These are phyloP conservation scores for Latheticus oryzae DNA, from an alignment of 2,888 invertebrate genomes.

Conservation along the genomic window DNA sequence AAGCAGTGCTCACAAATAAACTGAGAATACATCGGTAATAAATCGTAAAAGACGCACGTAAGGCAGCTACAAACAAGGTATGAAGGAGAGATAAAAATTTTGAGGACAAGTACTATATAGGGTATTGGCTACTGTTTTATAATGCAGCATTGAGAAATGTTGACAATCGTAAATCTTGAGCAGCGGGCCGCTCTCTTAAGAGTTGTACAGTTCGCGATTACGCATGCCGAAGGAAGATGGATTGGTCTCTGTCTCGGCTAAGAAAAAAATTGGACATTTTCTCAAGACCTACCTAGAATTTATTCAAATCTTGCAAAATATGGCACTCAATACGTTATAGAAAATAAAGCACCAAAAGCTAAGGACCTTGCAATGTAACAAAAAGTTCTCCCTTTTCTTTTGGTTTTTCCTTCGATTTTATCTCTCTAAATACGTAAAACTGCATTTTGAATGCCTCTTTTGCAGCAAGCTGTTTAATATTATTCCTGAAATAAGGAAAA, in stretches of 20 bases:
- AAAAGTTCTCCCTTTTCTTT: too few relatives aligned
- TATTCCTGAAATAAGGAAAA: too few relatives aligned
- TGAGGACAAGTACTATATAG: conserved; percentile 66
- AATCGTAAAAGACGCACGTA: conserved; percentile 60
- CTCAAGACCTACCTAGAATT: too few relatives aligned
- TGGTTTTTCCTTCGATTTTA: too few relatives aligned
- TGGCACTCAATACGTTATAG: too few relatives aligned
- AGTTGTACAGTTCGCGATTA: conserved; percentile 38
- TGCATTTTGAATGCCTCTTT: too few relatives aligned
- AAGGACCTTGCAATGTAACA: too few relatives aligned
- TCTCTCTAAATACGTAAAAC: too few relatives aligned
- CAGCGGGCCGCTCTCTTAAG: conserved; percentile 40
- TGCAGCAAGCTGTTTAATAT: too few relatives aligned
- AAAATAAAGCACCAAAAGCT: too few relatives aligned
- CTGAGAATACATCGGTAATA: conserved; percentile 58
- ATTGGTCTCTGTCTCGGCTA: conserved; percentile 32
- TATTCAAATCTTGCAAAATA: too few relatives aligned
- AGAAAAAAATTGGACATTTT: conserved; percentile 6
- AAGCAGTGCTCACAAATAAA: conserved; percentile 58
- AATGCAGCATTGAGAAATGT: conserved; percentile 61
- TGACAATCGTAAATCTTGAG: conserved; percentile 60
- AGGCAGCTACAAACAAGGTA: conserved; percentile 65
- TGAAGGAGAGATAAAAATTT: conserved; percentile 66
- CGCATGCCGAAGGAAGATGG: conserved; percentile 47
- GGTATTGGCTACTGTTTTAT: conserved; percentile 63